These are phyloP conservation scores for Aldabrachelys gigantea DNA, from an alignment of 2,113 vertebrate species.

Conservation along the genomic window DNA sequence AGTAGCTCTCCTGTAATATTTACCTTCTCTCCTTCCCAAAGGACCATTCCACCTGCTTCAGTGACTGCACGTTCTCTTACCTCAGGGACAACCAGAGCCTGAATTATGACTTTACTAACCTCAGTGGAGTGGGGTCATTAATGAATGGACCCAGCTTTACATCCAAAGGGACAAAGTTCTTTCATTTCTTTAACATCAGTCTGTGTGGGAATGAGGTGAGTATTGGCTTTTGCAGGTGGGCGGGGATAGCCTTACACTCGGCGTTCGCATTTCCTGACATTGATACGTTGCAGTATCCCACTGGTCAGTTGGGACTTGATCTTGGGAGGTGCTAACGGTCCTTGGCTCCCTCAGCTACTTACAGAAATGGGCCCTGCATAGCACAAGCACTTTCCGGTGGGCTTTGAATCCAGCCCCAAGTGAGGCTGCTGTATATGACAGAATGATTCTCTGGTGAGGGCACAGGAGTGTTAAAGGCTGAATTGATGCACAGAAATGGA, in stretches of 20 bases:
- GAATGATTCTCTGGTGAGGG: background rate
- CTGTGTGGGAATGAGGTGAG: conserved; percentile 94
- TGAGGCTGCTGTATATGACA: background rate
- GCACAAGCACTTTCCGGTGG: background rate
- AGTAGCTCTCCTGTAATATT: background rate
- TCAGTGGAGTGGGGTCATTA: conserved; percentile 85
- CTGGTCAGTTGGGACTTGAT: background rate
- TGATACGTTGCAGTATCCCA: background rate
- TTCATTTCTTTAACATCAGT: conserved; percentile 96
- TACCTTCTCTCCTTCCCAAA: conserved; percentile 66
- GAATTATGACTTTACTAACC: conserved; percentile 88
- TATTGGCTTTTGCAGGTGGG: background rate
- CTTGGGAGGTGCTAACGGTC: background rate
- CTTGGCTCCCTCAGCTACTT: background rate
- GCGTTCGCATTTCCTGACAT: background rate
- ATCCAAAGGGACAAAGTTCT: conserved; percentile 96
- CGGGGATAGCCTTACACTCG: background rate
- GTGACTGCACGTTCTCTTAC: conserved; percentile 88
- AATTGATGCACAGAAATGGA: background rate
- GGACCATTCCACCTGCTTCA: conserved; percentile 94
- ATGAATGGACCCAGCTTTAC: conserved; percentile 97
- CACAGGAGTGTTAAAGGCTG: background rate
- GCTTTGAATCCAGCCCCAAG: background rate
- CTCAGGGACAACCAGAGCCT: conserved; percentile 85
- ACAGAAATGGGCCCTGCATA: background rate